Base-by-base conservation (phyloP, 2,888 invertebrate species). In the Eristalis pertinax region DNA sequence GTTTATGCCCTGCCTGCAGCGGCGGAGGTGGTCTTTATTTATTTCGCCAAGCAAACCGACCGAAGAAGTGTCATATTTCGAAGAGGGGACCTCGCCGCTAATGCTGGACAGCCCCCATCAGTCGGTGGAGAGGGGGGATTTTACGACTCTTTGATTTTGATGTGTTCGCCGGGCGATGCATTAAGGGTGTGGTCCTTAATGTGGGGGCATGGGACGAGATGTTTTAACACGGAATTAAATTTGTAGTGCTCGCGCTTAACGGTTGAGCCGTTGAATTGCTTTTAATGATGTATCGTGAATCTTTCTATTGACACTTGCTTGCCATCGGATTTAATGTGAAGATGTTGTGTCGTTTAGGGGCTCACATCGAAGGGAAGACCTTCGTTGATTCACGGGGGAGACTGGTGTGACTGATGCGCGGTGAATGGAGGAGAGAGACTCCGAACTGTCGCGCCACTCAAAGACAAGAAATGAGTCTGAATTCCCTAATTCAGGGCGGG, bases 1-100 rank as follows among this genome's bases (percentile, higher is more conserved):
- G 76, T 68, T 76, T 76, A 60, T 19, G 67, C 50, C 26, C 67
- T 56, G 10, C 56, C 56, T n/a, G 8, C 56, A 22, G 19, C 56
- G 4, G 19, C 0, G 56, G 60, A 11, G 26, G 7, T 22, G 60
- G 60, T 13, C 7, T 50, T 50, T 50, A 19, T 50, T 50, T 50
- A 50, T 50, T 50, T 50, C 4, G 19, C 50, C 50, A 2, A 1
- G 50, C 19, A 8, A 50, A n/a, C n/a, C 43, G 43, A n/a, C 43
- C 5, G n/a, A 4, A 15, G 43, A n/a, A 50, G 50, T 50, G 19
- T 50, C 50, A 8, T 50, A 50, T 50, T 50, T 50, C 50, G 19
- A 7, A 5, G 43, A n/a, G 50, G 50, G n/a, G 50, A n/a, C 15
- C 4, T n/a, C 43, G n/a, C 50, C n/a, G 50, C 50, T 50, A 50